phyloP scores from a whole-genome alignment of 2,888 invertebrate species.

The Anticlea derivata region DNA sequence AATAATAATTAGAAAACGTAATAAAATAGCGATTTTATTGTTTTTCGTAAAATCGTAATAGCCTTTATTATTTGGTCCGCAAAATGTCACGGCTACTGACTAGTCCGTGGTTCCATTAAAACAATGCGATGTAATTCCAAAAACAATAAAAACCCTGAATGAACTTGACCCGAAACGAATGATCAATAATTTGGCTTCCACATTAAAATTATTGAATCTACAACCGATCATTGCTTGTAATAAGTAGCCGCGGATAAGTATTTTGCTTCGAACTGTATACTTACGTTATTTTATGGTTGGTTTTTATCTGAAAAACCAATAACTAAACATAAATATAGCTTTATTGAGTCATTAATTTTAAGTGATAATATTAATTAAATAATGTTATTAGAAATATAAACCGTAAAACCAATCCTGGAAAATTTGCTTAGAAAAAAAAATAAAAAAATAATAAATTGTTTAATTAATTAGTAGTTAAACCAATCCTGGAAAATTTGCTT shows the following conservation, averaged over 20 bases:
- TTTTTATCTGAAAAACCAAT: conserved; percentile 6
- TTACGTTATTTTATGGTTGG: background rate
- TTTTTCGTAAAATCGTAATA: background rate
- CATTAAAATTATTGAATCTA: conserved; percentile 22
- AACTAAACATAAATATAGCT: too few relatives aligned
- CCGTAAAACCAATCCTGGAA: too few relatives aligned
- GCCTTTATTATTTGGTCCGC: background rate
- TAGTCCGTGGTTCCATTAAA: conserved; percentile 9
- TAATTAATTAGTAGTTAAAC: too few relatives aligned
- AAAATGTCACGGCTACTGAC: conserved; percentile 15
- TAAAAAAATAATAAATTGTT: too few relatives aligned
- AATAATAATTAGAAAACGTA: too few relatives aligned
- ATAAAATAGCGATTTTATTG: too few relatives aligned
- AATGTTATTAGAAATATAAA: too few relatives aligned
- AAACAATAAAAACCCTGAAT: conserved; percentile 19
- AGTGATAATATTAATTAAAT: too few relatives aligned
- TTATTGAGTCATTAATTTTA: too few relatives aligned
- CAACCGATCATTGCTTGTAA: conserved; percentile 12
- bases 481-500: too few relatives aligned
- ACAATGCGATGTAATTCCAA: conserved; percentile 3
- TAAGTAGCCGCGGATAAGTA: conserved; percentile 1
- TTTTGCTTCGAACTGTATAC: background rate
- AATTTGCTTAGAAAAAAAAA: too few relatives aligned
- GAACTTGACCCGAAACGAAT: conserved; percentile 20
- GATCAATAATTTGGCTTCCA: conserved; percentile 20